Evolutionary conservation across 2,888 invertebrate species (phyloP), one percentile per base, ranked within the genome.

Genomic region (Sinopyrophorus schimmeli): DNA sequence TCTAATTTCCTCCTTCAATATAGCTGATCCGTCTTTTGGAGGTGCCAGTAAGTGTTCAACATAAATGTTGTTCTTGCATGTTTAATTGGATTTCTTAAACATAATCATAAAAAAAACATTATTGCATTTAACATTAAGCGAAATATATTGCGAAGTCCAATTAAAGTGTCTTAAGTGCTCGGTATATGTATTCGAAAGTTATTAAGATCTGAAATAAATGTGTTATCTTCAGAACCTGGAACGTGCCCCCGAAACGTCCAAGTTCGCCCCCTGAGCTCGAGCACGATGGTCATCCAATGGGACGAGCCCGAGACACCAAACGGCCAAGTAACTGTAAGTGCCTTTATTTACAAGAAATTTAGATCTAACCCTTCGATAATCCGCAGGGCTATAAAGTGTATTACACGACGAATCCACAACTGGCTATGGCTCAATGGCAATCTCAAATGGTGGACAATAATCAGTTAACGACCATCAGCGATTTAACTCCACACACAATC

Each of bases 211-310:
- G 11, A 15, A 23, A 17, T 20, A 5, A 9, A 18, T 54, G 42
- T 58, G 62, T 43, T 44, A 54, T 58, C 71, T 78, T 1, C 77
- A 97, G 96, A 91, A 80, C 97, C 97, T 54, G 95, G 95, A 66
- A 91, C 92, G 66, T 91, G 97, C 40, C 98, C 98, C 3, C 80
- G 89, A 62, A 93, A 94, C 75, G 92, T 98, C 24, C 89, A 91
- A 78, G 96, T 93, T 39, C 82, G 93, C 40, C 93, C 97, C 3
- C 81, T 96, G 59, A 95, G 93, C 73, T 90, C 94, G 40, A 93
- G 90, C 70, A 95, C 96, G 21, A 92, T 99, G 87, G 89, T 96
- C 47, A 93, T 99, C 62, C 92, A 94, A 69, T 99, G 99, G 99
- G 92, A 93, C 65, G 94, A 94, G 70, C 98, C 98, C 10, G 94